Base-by-base conservation (phyloP, 2,888 invertebrate species). In the Leptinotarsa haldemani region DNA sequence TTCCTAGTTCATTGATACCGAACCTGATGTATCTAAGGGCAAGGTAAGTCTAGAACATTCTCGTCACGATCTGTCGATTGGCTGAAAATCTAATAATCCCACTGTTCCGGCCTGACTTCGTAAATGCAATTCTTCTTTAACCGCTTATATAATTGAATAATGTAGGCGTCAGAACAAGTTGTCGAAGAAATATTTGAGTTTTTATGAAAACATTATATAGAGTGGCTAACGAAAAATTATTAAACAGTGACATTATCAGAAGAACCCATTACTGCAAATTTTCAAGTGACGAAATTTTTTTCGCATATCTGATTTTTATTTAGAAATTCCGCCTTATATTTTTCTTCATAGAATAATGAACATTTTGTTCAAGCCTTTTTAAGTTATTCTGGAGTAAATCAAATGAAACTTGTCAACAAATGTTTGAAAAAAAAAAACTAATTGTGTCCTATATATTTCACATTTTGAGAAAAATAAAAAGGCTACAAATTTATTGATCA, bases 81-180 rank as follows among this genome's bases (percentile, higher is more conserved):
- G 86, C 87, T 85, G 86, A 84, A 87, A 87, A 88, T 88, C 87
- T 86, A 88, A 87, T 88, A 88, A 87, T 87, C 86, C 84, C 85
- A 86, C 86, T 87, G 88, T 88, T 88, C 87, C 87, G 87, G 86
- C 85, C 83, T 82, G 82, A 83, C 82, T 83, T 83, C 16, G 61
- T 61, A 25, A 83, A 83, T 83, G 84, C 84, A 81, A 84, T 84
- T 85, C 85, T 84, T 83, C 83, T 84, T 80, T 83, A 84, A 84
- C 84, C 79, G 83, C 82, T 81, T 81, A 82, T 81, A 80, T 84
- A 84, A 83, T 81, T 80, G 82, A 81, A 85, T 84, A n/a, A 61
- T 40, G n/a, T 15, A 61, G n/a, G 61, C 40, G 61, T 61, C 61
- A 61, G 61, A 9, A 30, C n/a, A 16, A 30, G 5, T 61, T 61